A percentile compares a stretch with the other conserved stretches of the same genome.
Evolutionary conservation across 1,140 invertebrate genomes (phyloP).

Genomic region (Penaeus japonicus): DNA sequence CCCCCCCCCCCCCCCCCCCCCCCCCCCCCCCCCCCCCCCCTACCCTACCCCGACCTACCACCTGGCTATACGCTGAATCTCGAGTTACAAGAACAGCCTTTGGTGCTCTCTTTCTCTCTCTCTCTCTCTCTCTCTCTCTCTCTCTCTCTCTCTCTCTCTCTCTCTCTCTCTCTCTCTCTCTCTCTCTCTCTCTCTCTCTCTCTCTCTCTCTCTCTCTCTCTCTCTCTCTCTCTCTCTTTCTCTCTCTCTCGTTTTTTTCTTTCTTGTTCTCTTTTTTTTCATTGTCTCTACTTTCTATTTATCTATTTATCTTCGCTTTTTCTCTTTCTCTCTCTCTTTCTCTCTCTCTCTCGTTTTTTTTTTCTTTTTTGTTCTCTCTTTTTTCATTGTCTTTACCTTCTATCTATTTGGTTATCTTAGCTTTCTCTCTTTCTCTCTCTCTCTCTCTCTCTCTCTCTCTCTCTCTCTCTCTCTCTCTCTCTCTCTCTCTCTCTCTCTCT

Average conservation of each 20-base stretch:
- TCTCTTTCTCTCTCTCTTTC: background rate
- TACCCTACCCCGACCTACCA: background rate
- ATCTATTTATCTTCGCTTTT: too few species aligned
- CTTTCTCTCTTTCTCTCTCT: background rate
- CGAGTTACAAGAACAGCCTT: background rate
- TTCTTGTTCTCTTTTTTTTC: background rate
- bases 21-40: background rate
- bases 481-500: background rate
- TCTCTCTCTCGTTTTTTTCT: background rate
- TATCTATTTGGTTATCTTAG: background rate
- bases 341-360: background rate
- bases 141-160: background rate
- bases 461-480: background rate
- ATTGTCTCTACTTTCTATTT: too few species aligned
- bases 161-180: background rate
- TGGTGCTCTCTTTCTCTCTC: background rate
- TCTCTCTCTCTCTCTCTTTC: background rate
- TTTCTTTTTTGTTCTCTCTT: background rate
- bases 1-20: background rate
- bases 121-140: background rate
- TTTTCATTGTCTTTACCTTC: background rate
- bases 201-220: background rate
- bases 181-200: background rate
- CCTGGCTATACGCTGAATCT: background rate
- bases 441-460: background rate